Base-by-base conservation (phyloP, 2,797 vertebrate species). In the Poeciliopsis gracilis region DNA sequence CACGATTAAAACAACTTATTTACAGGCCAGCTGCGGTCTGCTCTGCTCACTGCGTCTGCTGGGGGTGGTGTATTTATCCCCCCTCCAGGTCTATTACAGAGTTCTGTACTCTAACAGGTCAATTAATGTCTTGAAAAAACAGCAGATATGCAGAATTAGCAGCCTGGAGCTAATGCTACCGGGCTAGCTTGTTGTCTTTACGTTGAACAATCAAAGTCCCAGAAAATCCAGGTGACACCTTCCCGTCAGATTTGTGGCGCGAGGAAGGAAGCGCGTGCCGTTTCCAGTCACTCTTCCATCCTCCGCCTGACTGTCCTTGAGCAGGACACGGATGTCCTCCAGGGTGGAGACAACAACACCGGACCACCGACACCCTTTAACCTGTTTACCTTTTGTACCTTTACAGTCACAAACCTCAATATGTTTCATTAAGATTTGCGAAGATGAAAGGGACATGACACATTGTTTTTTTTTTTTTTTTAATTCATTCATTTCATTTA, bases 221-320 rank as follows among this genome's bases (percentile, higher is more conserved):
- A n/a, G 7, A 13, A 4, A 51, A 76, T 47, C 25, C 41, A 38
- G 33, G 33, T 23, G 55, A 4, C 16, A n/a, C 1, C 11, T 45
- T 5, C 30, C 16, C 25, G 33, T 71, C 13, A 23, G 55, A 36
- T 57, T 2, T 12, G 20, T 11, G 5, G 59, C 23, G 16, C 3
- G 9, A 23, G 46, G 7, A 23, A 79, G 28, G 49, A 20, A 12
- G 43, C 25, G 41, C 53, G 9, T 73, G 74, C 30, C 61, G 20
- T 77, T 45, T 41, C 23, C 70, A 76, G 84, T 69, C 73, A 18
- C 57, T 13, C 75, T 47, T 73, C 61, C 55, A 75, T 33, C 75
- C 59, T 83, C 77, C 80, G 38, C 30, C 51, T 36, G 79, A 77
- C 88, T 91, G 91, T 89, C 90, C 88, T 91, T 91, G 90, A 89